These are phyloP conservation scores for Pteromalus puparum DNA, from an alignment of 1,140 invertebrate genomes.

Conservation along the genomic window DNA sequence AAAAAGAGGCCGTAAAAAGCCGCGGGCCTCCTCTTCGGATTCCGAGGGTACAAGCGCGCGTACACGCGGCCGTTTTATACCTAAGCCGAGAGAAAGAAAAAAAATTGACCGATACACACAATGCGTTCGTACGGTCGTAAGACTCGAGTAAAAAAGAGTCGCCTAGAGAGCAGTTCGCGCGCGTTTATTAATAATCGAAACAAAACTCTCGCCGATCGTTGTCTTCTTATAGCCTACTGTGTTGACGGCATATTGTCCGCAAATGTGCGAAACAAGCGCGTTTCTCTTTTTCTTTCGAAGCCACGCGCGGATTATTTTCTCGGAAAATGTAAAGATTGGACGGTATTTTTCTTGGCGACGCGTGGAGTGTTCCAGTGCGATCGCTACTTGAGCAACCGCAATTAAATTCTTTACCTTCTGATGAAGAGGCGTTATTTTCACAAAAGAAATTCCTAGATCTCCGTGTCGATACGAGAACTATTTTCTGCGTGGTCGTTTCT, in stretches of 20 bases:
- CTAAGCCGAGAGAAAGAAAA: neutral
- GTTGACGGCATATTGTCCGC: neutral
- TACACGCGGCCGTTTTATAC: slow-evolving; percentile 29
- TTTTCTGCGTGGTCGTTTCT: neutral
- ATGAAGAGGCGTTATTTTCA: neutral
- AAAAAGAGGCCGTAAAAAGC: slow-evolving; percentile 41
- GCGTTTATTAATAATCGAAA: slow-evolving; percentile 34
- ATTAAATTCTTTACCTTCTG: neutral
- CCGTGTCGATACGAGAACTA: neutral
- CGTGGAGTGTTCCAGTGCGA: neutral
- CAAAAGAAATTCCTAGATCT: neutral
- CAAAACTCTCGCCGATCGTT: neutral
- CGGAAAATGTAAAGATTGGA: neutral
- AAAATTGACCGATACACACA: slow-evolving; percentile 16
- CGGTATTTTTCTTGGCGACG: neutral
- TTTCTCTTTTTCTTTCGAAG: slow-evolving; percentile 5
- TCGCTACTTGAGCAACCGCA: neutral
- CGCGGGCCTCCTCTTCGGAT: neutral
- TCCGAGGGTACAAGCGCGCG: neutral
- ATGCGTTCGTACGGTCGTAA: slow-evolving; percentile 4
- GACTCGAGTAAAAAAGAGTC: neutral
- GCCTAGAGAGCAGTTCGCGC: neutral
- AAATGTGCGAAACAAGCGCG: neutral
- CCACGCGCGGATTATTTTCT: neutral
- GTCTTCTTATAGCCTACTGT: neutral